A percentile compares a stretch with the other conserved stretches of the same genome.
Evolutionary conservation across 53 echinoderm and acorn worm species (phyloP).

Genomic region (Stichopus horrens): DNA sequence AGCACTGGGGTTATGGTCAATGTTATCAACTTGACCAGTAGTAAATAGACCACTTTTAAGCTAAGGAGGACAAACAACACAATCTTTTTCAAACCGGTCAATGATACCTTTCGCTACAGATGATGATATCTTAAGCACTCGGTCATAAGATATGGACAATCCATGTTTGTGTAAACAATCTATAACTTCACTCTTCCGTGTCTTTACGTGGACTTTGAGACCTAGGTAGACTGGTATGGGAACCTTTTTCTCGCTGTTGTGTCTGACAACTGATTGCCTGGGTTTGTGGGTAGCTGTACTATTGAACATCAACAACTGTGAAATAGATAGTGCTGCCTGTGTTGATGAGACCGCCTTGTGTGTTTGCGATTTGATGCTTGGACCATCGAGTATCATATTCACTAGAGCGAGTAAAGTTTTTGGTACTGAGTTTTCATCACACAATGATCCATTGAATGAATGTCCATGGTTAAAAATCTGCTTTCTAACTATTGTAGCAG

Average conservation of each 20-base stretch:
- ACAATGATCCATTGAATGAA: constrained; percentile 40
- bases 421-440: constrained; percentile 39
- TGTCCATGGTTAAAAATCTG: constrained; percentile 40
- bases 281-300: too few species aligned
- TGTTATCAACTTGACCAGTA: too few species aligned
- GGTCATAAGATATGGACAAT: too few species aligned
- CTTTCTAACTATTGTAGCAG: constrained; percentile 4
- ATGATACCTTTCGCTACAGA: too few species aligned
- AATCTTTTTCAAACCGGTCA: too few species aligned
- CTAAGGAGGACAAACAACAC: too few species aligned
- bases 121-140: too few species aligned
- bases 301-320: background rate
- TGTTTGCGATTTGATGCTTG: too few species aligned
- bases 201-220: constrained; percentile 38
- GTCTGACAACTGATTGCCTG: background rate
- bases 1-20: too few species aligned
- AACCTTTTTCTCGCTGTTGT: too few species aligned
- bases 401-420: constrained; percentile 31
- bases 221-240: background rate
- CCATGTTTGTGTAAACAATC: too few species aligned
- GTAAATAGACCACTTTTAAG: too few species aligned
- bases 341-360: background rate
- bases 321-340: background rate
- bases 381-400: constrained; percentile 50
- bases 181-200: constrained; percentile 30